Conservation (phyloP, 2,888 invertebrate species). For the Mystacides longicornis region DNA sequence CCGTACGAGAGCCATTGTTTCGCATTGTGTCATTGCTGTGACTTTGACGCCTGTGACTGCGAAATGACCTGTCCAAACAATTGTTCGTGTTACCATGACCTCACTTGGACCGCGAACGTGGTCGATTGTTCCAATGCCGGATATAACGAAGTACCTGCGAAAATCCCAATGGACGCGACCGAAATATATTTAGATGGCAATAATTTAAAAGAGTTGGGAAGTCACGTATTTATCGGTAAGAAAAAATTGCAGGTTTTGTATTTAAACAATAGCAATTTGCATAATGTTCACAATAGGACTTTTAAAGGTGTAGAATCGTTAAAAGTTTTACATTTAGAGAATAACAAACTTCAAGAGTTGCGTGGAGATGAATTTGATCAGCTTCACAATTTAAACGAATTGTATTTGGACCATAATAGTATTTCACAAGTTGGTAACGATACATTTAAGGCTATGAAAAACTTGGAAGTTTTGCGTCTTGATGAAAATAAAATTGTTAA, state of each 20-base stretch:
- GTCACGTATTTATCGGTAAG: constrained; percentile 80
- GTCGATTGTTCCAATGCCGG: constrained; percentile 74
- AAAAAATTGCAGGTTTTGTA: constrained; percentile 70
- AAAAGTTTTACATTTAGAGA: constrained; percentile 67
- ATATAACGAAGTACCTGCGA: constrained; percentile 64
- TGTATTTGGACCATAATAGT: constrained; percentile 73
- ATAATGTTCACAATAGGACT: constrained; percentile 69
- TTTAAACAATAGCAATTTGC: constrained; percentile 69
- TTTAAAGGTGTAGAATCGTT: constrained; percentile 72
- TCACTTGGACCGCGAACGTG: constrained; percentile 76
- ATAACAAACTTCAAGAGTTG: constrained; percentile 64
- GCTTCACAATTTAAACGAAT: constrained; percentile 63
- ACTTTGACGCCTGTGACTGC: constrained; percentile 84
- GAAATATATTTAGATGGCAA: constrained; percentile 83
- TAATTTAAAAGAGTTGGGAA: constrained; percentile 66
- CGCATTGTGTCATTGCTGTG: constrained; percentile 83
- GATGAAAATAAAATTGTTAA: constrained; percentile 72
- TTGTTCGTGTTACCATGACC: constrained; percentile 80
- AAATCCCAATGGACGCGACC: constrained; percentile 84
- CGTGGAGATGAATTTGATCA: constrained; percentile 75
- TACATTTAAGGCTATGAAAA: constrained; percentile 68
- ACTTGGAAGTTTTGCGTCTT: constrained; percentile 63
- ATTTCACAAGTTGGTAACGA: constrained; percentile 67
- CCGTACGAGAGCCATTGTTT: constrained; percentile 77
- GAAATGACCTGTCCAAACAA: constrained; percentile 83